Evolutionary conservation across 2,888 invertebrate species (phyloP).

Genomic region (Diachrysia chrysitis): DNA sequence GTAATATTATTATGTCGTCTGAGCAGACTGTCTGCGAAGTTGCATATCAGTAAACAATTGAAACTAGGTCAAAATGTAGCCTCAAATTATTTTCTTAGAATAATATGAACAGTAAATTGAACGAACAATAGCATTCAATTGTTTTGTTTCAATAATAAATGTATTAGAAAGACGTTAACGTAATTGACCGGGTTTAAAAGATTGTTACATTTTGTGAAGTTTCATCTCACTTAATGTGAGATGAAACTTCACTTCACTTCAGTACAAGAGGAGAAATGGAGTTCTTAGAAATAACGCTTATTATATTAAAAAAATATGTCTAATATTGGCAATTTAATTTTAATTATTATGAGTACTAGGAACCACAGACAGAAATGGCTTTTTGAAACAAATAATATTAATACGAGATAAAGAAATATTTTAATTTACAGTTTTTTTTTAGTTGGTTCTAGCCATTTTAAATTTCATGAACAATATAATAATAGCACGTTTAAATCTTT

Average conservation of each 20-base stretch:
- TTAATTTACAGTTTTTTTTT: no score
- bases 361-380: no score
- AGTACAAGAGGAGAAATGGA: no score
- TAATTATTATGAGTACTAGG: background rate
- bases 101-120: constrained; percentile 1
- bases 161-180: background rate
- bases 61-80: constrained; percentile 44
- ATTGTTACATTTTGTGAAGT: background rate
- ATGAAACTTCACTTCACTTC: no score
- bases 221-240: no score
- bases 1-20: constrained; percentile 16
- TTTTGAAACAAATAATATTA: no score
- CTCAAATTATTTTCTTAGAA: constrained; percentile 16
- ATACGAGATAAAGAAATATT: no score
- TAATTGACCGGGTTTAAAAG: background rate
- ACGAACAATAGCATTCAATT: background rate
- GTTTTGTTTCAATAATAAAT: constrained; percentile 2
- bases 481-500: no score
- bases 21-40: constrained; percentile 43
- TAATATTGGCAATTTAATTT: background rate
- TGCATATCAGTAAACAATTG: constrained; percentile 28
- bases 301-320: background rate
- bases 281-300: background rate
- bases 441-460: no score
- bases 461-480: no score